phyloP scores from a whole-genome alignment of 2,888 invertebrate genomes.

The Cheilosia urbana region DNA sequence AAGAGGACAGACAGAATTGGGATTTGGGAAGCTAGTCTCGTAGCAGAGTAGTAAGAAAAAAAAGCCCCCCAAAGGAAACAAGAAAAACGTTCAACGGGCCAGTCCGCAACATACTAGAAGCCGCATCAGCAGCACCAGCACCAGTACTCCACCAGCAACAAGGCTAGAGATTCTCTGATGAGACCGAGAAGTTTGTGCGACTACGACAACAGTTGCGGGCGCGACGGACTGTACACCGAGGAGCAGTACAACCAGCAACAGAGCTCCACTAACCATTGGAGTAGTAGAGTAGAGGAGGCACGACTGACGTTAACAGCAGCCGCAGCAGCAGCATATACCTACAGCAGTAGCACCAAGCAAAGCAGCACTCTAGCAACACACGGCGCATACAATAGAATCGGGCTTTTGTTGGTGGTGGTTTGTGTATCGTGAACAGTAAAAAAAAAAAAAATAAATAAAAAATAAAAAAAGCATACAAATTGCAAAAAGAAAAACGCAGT shows the following conservation, averaged over 20 bases:
- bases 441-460: conserved; percentile 53
- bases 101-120: conserved; percentile 75
- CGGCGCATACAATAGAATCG: conserved; percentile 66
- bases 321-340: conserved; percentile 57
- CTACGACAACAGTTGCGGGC: conserved; percentile 48
- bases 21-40: conserved; percentile 60
- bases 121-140: conserved; percentile 66
- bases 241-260: conserved; percentile 68
- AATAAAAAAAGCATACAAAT: conserved; percentile 23
- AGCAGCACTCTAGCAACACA: conserved; percentile 75
- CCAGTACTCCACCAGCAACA: conserved; percentile 66
- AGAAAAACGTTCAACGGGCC: conserved; percentile 60
- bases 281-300: conserved; percentile 74
- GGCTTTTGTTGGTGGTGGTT: conserved; percentile 73
- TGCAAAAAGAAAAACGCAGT: conserved; percentile 73
- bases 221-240: conserved; percentile 55
- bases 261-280: conserved; percentile 71
- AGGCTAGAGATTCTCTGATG: conserved; percentile 75
- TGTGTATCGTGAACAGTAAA: conserved; percentile 73
- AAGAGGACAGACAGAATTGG: conserved; percentile 74
- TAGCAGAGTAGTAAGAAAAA: conserved; percentile 18
- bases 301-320: conserved; percentile 72
- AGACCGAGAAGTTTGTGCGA: conserved; percentile 70
- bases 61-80: conserved; percentile 62
- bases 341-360: conserved; percentile 69